phyloP scores from a whole-genome alignment of 2,888 invertebrate genomes.

The Incurvaria masculella region DNA sequence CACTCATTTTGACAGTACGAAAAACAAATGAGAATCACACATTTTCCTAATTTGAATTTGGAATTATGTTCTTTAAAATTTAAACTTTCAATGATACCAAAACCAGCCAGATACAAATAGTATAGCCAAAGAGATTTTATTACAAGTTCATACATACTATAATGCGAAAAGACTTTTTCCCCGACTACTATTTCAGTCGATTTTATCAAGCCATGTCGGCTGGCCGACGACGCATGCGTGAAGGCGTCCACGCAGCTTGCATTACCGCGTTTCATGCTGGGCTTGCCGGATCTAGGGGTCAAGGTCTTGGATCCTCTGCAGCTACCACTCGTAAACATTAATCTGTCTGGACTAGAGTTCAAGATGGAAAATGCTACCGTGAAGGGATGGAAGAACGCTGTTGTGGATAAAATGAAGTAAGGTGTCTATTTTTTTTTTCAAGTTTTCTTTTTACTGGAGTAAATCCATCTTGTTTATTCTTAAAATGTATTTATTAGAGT shows the following conservation, averaged over 20 bases:
- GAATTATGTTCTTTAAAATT: no score
- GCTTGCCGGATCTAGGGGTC: slow-evolving; percentile 27
- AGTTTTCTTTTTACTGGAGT: not conserved
- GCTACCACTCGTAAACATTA: slow-evolving; percentile 26
- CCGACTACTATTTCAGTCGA: slow-evolving; percentile 19
- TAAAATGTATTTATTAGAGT: not conserved
- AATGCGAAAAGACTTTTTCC: no score
- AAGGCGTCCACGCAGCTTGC: slow-evolving; percentile 23
- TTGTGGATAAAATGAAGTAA: slow-evolving; percentile 26
- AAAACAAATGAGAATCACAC: no score
- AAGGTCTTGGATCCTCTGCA: slow-evolving; percentile 31
- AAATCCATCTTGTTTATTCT: not conserved
- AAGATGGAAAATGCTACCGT: slow-evolving; percentile 24
- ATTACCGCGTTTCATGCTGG: slow-evolving; percentile 22
- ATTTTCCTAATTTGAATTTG: no score
- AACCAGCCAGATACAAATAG: no score
- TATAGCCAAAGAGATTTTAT: no score
- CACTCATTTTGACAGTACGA: no score
- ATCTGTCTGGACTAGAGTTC: slow-evolving; percentile 33
- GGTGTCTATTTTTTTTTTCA: slow-evolving; percentile 11
- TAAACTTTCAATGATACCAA: no score
- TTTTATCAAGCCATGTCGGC: slow-evolving; percentile 26
- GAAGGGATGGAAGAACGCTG: slow-evolving; percentile 23
- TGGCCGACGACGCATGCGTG: slow-evolving; percentile 25
- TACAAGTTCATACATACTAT: no score